Percentiles rank a stretch among this genome's conserved stretches.
phyloP scores from a whole-genome alignment of 2,797 vertebrate genomes.

The Alosa sapidissima region DNA sequence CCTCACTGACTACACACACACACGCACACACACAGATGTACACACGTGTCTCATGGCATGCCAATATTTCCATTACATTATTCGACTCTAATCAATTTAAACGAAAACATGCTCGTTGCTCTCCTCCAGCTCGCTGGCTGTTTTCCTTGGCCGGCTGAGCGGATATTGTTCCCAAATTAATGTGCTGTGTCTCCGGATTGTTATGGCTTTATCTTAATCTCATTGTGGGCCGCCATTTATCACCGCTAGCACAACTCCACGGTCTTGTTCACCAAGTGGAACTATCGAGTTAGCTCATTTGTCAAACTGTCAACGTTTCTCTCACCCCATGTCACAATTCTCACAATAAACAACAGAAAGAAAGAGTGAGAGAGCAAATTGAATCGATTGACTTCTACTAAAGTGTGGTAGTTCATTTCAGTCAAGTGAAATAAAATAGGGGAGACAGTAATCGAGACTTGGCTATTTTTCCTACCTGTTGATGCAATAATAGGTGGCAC shows the following conservation, averaged over 20 bases:
- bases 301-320: constrained; percentile 31
- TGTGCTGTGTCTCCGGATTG: constrained; percentile 27
- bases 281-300: constrained; percentile 43
- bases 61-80: constrained; percentile 30
- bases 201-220: constrained; percentile 42
- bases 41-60: background rate
- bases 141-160: constrained; percentile 2
- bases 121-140: constrained; percentile 27
- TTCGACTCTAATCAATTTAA: constrained; percentile 38
- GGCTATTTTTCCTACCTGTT: constrained; percentile 60
- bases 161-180: constrained; percentile 37
- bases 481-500: constrained; percentile 56
- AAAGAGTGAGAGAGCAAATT: background rate
- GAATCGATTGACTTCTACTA: background rate
- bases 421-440: background rate
- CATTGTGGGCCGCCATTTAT: constrained; percentile 23
- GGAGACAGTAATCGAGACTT: background rate
- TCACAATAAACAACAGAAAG: background rate
- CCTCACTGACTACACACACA: background rate
- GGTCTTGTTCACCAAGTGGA: constrained; percentile 40
- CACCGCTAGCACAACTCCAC: constrained; percentile 15
- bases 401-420: background rate
- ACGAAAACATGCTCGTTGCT: constrained; percentile 38
- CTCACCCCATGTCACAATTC: constrained; percentile 2
- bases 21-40: background rate